Percentiles rank a stretch among this genome's conserved stretches.
phyloP scores from a whole-genome alignment of 1,140 invertebrate genomes.

The Drosophila ercepeae region DNA sequence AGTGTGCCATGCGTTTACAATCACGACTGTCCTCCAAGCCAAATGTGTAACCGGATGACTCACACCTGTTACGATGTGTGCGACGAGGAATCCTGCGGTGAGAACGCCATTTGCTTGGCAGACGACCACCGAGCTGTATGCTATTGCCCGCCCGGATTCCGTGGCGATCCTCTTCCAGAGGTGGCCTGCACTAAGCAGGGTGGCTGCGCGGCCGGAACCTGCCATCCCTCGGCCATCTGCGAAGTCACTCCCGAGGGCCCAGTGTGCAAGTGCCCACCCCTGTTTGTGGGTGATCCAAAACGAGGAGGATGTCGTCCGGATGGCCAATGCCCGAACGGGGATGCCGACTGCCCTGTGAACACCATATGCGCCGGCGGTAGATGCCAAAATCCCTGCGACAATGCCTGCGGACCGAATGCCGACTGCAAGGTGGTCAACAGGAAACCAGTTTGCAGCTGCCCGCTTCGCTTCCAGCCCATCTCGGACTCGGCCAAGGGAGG shows the following conservation, averaged over 20 bases:
- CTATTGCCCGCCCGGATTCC: constrained; percentile 92
- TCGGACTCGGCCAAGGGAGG: constrained; percentile 87
- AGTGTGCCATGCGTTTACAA: constrained; percentile 94
- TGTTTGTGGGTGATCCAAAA: constrained; percentile 89
- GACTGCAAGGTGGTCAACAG: constrained; percentile 90
- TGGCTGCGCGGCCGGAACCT: constrained; percentile 90
- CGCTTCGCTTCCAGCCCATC: constrained; percentile 88
- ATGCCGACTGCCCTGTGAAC: constrained; percentile 90
- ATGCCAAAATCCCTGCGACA: constrained; percentile 91
- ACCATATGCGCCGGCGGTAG: constrained; percentile 89
- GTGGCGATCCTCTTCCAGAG: constrained; percentile 91
- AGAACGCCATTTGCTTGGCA: constrained; percentile 94
- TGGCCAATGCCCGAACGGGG: constrained; percentile 88
- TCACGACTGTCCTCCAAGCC: constrained; percentile 90
- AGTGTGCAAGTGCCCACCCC: constrained; percentile 90
- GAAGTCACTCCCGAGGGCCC: constrained; percentile 87
- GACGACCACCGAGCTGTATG: constrained; percentile 92
- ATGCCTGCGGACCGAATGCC: constrained; percentile 90
- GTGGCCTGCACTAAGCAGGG: constrained; percentile 89
- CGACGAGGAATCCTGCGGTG: constrained; percentile 91
- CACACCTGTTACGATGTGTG: constrained; percentile 93
- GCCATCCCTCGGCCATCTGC: constrained; percentile 92
- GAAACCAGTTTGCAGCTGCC: constrained; percentile 90
- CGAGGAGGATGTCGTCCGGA: constrained; percentile 90
- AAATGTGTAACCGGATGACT: constrained; percentile 92